Evolutionary conservation across 2,888 invertebrate species (phyloP), one percentile per base, ranked within the genome.

Genomic region (Dioctria linearis): DNA sequence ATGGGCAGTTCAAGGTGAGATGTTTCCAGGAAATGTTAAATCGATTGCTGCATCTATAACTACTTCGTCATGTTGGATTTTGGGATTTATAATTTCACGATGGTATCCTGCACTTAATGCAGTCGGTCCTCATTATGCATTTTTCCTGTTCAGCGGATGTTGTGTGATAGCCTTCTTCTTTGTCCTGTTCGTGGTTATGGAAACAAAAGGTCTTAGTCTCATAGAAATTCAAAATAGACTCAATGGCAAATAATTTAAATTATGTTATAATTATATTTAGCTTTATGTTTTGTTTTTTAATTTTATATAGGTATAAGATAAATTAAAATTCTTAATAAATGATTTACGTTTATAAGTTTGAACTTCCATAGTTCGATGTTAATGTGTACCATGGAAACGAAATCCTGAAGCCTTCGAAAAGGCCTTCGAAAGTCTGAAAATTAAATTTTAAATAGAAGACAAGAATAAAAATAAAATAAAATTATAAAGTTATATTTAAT

Each of bases 121-220:
- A 0, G 89, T 94, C n/a, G 95, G 95, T 4, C 90, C 91, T 84
- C 91, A 92, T 84, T 90, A 90, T 0, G 92, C 93, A 0, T 96
- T 95, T 89, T 93, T 94, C 91, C 89, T 94, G 67, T 96, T 95
- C 86, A 92, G 92, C 2, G 88, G 87, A 1, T 92, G 91, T 85
- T 93, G 93, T 83, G 84, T 91, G 1, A 86, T 88, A 0, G 90
- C 93, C 0, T 93, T 94, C 86, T 90, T 94, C 86, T 97, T 96
- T 89, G 92, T 94, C 0, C 87, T 93, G 75, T 91, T 94, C 84
- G 86, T 93, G 78, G 92, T 98, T 25, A 96, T 97, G 3, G 97
- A 97, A 90, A 97, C 97, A 0, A 96, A 95, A 88, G 97, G 96
- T 54, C 94, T 95, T 89, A 94, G 94, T 84, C 91, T 96, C 85